Evolutionary conservation across 2,113 vertebrate species (phyloP).

Genomic region (Puma concolor): DNA sequence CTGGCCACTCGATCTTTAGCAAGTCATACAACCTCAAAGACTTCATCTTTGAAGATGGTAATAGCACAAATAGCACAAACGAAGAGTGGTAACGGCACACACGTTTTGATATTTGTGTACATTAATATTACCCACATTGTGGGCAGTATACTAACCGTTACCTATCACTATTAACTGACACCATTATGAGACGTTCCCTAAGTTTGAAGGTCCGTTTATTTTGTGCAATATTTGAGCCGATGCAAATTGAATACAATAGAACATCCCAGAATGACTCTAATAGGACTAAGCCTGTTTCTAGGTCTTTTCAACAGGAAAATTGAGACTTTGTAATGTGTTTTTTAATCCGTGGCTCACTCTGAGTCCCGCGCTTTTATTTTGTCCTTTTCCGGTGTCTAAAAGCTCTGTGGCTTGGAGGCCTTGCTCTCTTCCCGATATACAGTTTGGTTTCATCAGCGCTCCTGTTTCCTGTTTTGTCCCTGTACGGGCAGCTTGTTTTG

Average conservation of each 20-base stretch:
- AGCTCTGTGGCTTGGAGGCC: not conserved
- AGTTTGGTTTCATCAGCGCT: constrained; percentile 47
- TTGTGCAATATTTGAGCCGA: not conserved
- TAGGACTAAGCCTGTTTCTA: not conserved
- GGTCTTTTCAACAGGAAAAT: not conserved
- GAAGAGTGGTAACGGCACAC: not conserved
- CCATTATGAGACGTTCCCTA: not conserved
- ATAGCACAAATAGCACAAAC: not conserved
- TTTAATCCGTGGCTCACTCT: not conserved
- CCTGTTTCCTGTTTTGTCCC: constrained; percentile 73
- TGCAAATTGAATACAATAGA: not conserved
- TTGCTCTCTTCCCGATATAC: not conserved
- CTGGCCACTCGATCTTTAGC: not conserved
- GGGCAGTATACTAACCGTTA: not conserved
- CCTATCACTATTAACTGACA: not conserved
- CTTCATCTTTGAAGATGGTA: not conserved
- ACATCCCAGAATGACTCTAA: not conserved
- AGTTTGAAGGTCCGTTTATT: constrained; percentile 14
- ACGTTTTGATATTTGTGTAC: not conserved
- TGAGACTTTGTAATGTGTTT: not conserved
- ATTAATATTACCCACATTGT: not conserved
- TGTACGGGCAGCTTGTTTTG: constrained; percentile 40
- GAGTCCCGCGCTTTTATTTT: not conserved
- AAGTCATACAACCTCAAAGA: not conserved
- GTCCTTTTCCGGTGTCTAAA: not conserved